Evolutionary conservation across 2,888 invertebrate genomes (phyloP).

Genomic region (Galerucella nymphaeae): DNA sequence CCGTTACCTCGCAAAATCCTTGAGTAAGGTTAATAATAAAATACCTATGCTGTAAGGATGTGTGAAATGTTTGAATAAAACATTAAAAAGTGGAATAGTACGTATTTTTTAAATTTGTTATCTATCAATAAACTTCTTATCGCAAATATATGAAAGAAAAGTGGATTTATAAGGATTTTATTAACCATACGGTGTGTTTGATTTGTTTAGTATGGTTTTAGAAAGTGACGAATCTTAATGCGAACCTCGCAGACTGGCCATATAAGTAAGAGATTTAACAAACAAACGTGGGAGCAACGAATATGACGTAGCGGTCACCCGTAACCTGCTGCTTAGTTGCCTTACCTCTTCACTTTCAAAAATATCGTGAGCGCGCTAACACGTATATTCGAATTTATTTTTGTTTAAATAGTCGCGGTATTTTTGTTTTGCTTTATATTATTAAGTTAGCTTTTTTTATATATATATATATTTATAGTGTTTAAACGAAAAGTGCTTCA

Average conservation of each 20-base stretch:
- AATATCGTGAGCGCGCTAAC: conserved; percentile 52
- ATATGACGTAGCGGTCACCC: conserved; percentile 52
- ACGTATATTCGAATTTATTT: conserved; percentile 41
- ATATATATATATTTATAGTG: conserved; percentile 35
- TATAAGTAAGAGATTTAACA: conserved; percentile 60
- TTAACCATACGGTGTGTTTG: conserved; percentile 27
- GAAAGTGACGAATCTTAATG: conserved; percentile 56
- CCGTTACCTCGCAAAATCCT: conserved; percentile 5
- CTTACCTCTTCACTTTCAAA: conserved; percentile 50
- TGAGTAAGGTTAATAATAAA: conserved; percentile 8
- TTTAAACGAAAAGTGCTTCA: conserved; percentile 29
- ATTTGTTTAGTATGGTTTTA: conserved; percentile 33
- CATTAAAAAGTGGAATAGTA: not conserved
- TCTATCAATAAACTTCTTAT: not conserved
- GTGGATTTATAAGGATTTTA: conserved; percentile 14
- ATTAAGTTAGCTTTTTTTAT: conserved; percentile 30
- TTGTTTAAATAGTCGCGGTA: conserved; percentile 42
- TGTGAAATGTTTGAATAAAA: not conserved
- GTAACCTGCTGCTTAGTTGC: conserved; percentile 50
- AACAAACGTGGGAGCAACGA: conserved; percentile 55
- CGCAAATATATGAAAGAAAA: conserved; percentile 5
- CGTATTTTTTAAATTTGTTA: conserved; percentile 7
- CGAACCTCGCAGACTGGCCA: conserved; percentile 54
- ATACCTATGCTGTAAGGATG: not conserved
- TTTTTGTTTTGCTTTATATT: conserved; percentile 45